phyloP scores from a whole-genome alignment of 1,140 invertebrate genomes.

The Gryon sp. region DNA sequence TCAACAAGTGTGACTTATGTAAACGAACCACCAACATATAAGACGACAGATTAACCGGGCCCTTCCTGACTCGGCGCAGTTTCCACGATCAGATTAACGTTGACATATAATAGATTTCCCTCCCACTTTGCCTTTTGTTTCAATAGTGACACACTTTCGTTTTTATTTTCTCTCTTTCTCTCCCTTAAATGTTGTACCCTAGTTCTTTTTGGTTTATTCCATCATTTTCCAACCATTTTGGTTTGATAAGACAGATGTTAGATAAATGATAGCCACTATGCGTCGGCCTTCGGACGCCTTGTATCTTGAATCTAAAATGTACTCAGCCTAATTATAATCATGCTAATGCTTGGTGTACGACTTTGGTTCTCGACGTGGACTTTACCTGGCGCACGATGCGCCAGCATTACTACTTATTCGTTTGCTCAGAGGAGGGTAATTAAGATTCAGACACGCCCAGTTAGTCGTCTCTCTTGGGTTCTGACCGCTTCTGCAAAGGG shows the following conservation, averaged over 20 bases:
- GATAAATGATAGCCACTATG: slow-evolving; percentile 31
- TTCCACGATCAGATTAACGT: slow-evolving; percentile 8
- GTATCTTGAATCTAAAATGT: slow-evolving; percentile 77
- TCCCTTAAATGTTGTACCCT: too few species aligned
- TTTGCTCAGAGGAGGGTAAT: slow-evolving; percentile 74
- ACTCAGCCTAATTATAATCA: slow-evolving; percentile 81
- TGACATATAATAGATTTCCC: too few species aligned
- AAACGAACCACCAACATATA: slow-evolving; percentile 45
- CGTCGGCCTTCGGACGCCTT: slow-evolving; percentile 64
- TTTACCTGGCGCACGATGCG: slow-evolving; percentile 69
- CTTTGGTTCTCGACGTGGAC: slow-evolving; percentile 45
- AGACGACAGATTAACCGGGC: slow-evolving; percentile 21
- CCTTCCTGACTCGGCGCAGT: background rate
- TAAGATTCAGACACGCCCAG: slow-evolving; percentile 80
- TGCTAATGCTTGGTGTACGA: slow-evolving; percentile 78
- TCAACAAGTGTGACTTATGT: slow-evolving; percentile 51
- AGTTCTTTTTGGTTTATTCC: slow-evolving; percentile 25
- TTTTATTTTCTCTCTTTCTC: too few species aligned
- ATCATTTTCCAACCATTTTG: slow-evolving; percentile 6
- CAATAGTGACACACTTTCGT: too few species aligned
- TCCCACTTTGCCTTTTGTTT: too few species aligned
- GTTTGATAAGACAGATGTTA: slow-evolving; percentile 52
- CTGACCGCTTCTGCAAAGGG: slow-evolving; percentile 75
- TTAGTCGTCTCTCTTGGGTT: slow-evolving; percentile 76
- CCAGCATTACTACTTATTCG: slow-evolving; percentile 74